A percentile compares a stretch with the other conserved stretches of the same genome.
Evolutionary conservation across 2,888 invertebrate species (phyloP).

Genomic region (Acleris emargana): DNA sequence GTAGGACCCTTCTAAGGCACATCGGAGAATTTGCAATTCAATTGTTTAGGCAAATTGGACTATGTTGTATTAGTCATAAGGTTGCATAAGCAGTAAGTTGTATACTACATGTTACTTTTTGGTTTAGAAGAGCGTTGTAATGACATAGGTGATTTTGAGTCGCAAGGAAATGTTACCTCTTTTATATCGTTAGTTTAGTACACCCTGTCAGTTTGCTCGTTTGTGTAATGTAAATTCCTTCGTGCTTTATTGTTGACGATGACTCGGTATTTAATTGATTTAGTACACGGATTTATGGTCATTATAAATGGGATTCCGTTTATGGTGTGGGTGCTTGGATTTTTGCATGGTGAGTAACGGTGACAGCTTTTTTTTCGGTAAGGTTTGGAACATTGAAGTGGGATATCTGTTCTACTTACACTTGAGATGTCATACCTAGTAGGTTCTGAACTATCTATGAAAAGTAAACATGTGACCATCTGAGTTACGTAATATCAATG

Average conservation of each 20-base stretch:
- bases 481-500: too few species aligned
- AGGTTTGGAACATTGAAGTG: neutral
- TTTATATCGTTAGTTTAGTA: constrained; percentile 74
- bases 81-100: too few species aligned
- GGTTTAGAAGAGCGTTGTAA: constrained; percentile 39
- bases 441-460: too few species aligned
- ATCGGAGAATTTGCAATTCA: too few species aligned
- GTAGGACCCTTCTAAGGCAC: too few species aligned
- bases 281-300: constrained; percentile 58
- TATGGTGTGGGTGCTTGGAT: constrained; percentile 42
- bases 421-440: too few species aligned
- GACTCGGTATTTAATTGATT: constrained; percentile 67
- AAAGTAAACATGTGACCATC: too few species aligned
- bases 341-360: constrained; percentile 44
- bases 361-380: neutral
- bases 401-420: too few species aligned
- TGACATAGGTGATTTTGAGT: constrained; percentile 63
- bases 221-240: constrained; percentile 71
- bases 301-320: constrained; percentile 46
- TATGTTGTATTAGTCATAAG: too few species aligned
- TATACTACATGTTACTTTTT: too few species aligned
- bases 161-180: constrained; percentile 64
- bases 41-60: too few species aligned
- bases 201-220: constrained; percentile 65
- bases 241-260: constrained; percentile 70